Base-by-base conservation (phyloP, 2,797 vertebrate genomes). In the Pangasius mekongensis region DNA sequence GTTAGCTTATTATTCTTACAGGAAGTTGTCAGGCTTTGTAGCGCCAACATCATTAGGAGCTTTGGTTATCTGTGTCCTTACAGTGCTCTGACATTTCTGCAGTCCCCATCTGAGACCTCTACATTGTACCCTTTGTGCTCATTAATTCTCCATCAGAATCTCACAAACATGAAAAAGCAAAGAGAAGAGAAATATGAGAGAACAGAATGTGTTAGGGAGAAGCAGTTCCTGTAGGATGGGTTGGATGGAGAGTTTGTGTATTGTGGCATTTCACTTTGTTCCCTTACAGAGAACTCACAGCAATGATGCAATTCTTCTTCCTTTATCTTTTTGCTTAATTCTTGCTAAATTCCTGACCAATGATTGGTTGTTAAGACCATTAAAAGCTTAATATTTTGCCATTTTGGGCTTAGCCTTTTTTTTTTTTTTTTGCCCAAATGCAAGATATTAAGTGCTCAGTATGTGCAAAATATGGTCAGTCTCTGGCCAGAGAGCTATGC, bases 1-100 rank as follows among this genome's bases (percentile, higher is more conserved):
- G 92, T 91, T 95, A 95, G 91, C 93, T 93, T 94, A 93, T 92
- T 91, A 86, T 91, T 88, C 90, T 88, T 89, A 43, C 88, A 88
- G 62, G 92, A 92, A 94, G 95, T 93, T 95, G 93, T 94, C 94
- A 92, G 89, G 88, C 93, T 94, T 94, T 94, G 94, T 93, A 94
- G 93, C 92, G 91, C 92, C 92, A 90, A 89, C 91, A 94, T 94
- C 93, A 95, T 95, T 94, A 94, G 78, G 89, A 88, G 90, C 92
- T 93, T 93, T 91, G 91, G 92, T 94, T 94, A 92, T 91, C 92
- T 90, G 92, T 93, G 92, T 94, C 94, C 89, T 92, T 94, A 90
- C 90, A 92, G 91, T 91, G 90, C 89, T 90, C 82, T 94, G 94
- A 92, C 93, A 95, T 96, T 95, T 95, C 76, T 33, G 88, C 64